phyloP scores from a whole-genome alignment of 2,113 vertebrate species.

The Corvus hawaiiensis region DNA sequence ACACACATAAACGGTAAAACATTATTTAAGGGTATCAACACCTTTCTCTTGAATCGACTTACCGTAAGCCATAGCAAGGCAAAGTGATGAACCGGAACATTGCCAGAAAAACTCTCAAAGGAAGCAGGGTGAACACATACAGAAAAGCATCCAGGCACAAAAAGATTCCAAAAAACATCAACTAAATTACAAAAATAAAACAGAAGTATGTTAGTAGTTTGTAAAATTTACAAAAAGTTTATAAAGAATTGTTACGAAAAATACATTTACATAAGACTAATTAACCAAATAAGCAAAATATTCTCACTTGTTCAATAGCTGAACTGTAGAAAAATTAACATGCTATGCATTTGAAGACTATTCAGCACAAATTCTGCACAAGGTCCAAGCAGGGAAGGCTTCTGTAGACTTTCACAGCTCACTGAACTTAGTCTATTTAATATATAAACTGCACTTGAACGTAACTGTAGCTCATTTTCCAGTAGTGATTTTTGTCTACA shows the following conservation, averaged over 20 bases:
- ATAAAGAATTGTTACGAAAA: background rate
- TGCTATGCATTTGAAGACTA: background rate
- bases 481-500: background rate
- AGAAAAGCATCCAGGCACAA: slow-evolving; percentile 96
- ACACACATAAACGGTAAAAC: background rate
- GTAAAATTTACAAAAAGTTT: background rate
- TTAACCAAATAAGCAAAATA: background rate
- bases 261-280: background rate
- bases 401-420: background rate
- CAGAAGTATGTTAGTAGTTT: slow-evolving; percentile 9
- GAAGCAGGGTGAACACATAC: slow-evolving; percentile 95
- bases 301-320: background rate
- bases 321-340: background rate
- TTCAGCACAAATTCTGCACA: slow-evolving; percentile 17
- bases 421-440: background rate
- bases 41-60: slow-evolving; percentile 47
- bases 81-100: slow-evolving; percentile 86
- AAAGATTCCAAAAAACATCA: slow-evolving; percentile 97
- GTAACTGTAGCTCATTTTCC: background rate
- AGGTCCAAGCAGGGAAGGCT: background rate
- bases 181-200: slow-evolving; percentile 72
- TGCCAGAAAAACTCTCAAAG: slow-evolving; percentile 89
- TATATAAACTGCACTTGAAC: background rate
- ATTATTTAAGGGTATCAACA: background rate
- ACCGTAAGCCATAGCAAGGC: slow-evolving; percentile 93